A percentile compares a stretch with the other conserved stretches of the same genome.
These are phyloP conservation scores for Astropecten irregularis DNA, from an alignment of 53 echinoderm and acorn worm genomes.

Conservation along the genomic window DNA sequence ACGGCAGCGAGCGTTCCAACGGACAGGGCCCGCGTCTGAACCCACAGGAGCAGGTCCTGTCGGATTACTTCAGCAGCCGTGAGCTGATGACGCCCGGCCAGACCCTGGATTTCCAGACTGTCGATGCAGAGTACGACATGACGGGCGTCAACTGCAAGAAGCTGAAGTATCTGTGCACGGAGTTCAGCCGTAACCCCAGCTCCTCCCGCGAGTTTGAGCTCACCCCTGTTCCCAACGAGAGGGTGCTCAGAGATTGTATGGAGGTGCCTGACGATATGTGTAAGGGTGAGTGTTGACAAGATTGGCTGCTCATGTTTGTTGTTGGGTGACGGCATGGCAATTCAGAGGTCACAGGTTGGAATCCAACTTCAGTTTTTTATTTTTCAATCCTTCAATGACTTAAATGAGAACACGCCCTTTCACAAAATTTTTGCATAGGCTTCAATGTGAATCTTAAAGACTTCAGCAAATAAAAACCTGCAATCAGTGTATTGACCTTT, in stretches of 20 bases:
- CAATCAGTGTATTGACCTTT: too few relatives aligned
- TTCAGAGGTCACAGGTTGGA: not conserved
- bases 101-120: constrained; percentile 61
- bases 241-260: constrained; percentile 73
- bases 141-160: constrained; percentile 71
- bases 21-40: constrained; percentile 80
- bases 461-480: too few relatives aligned
- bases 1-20: constrained; percentile 76
- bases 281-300: constrained; percentile 81
- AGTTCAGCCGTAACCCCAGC: constrained; percentile 73
- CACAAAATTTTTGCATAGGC: too few relatives aligned
- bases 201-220: constrained; percentile 76
- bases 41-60: constrained; percentile 72
- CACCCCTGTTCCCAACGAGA: constrained; percentile 70
- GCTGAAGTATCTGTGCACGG: constrained; percentile 83
- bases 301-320: too few relatives aligned
- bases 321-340: too few relatives aligned
- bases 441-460: too few relatives aligned
- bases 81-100: constrained; percentile 67
- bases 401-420: too few relatives aligned
- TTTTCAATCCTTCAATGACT: too few relatives aligned
- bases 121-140: constrained; percentile 82
- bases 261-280: constrained; percentile 84
- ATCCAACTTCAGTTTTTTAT: not conserved
- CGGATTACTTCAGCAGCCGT: constrained; percentile 73